Evolutionary conservation across 2,888 invertebrate genomes (phyloP).

Genomic region (Phaonia tiefii): DNA sequence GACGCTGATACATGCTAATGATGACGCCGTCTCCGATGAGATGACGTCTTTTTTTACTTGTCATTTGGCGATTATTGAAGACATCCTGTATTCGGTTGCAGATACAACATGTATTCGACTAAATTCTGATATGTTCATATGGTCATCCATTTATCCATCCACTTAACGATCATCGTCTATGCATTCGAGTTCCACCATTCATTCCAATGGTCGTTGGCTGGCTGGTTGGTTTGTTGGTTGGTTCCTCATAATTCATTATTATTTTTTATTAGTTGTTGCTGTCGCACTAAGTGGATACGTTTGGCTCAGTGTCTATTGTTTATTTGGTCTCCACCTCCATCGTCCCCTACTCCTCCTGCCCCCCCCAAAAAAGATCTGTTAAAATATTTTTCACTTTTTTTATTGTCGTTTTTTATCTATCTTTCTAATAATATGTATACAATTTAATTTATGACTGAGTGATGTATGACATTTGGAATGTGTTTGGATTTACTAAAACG

Average conservation of each 20-base stretch:
- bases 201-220: constrained; percentile 50
- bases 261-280: constrained; percentile 63
- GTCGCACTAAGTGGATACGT: constrained; percentile 23
- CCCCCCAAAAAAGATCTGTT: not conserved
- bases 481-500: constrained; percentile 51
- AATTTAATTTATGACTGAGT: constrained; percentile 53
- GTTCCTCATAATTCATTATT: constrained; percentile 63
- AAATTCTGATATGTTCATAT: constrained; percentile 17
- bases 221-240: no score
- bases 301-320: constrained; percentile 45
- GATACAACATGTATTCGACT: constrained; percentile 23
- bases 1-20: constrained; percentile 10
- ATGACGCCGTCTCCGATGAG: constrained; percentile 31
- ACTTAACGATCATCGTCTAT: not conserved
- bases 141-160: not conserved
- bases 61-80: constrained; percentile 69
- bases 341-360: not conserved
- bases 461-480: constrained; percentile 62
- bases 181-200: constrained; percentile 27
- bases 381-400: constrained; percentile 46
- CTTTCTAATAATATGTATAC: constrained; percentile 13
- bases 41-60: constrained; percentile 62
- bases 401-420: constrained; percentile 50
- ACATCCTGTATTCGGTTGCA: constrained; percentile 66
- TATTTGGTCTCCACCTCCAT: not conserved